Evolutionary conservation across 2,113 vertebrate species (phyloP).

Genomic region (Macquaria ambigua): DNA sequence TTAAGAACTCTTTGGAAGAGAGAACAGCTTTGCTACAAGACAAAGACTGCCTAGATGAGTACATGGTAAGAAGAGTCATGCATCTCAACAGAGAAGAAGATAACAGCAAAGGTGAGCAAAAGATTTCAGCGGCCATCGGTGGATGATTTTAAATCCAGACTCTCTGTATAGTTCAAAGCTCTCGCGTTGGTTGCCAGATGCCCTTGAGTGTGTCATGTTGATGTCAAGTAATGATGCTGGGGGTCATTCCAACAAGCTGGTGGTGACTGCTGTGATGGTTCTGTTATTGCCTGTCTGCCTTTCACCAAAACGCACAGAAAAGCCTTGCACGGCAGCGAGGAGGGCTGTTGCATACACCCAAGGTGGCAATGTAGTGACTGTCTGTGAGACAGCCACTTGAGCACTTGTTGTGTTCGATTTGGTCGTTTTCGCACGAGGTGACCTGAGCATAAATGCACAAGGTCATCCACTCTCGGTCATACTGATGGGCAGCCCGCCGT

Average conservation of each 20-base stretch:
- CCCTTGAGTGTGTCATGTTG: slow-evolving; percentile 79
- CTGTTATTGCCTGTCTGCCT: slow-evolving; percentile 47
- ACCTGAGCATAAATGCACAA: slow-evolving; percentile 77
- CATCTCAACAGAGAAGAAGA: slow-evolving; percentile 87
- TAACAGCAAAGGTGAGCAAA: slow-evolving; percentile 84
- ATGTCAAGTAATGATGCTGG: slow-evolving; percentile 71
- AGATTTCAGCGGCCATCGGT: slow-evolving; percentile 50
- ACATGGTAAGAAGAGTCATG: slow-evolving; percentile 80
- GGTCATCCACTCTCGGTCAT: slow-evolving; percentile 72
- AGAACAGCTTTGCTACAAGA: slow-evolving; percentile 45
- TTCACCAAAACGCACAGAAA: slow-evolving; percentile 40
- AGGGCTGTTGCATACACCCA: slow-evolving; percentile 60
- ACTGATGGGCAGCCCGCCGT: slow-evolving; percentile 45
- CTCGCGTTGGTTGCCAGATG: slow-evolving; percentile 75
- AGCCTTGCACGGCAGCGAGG: slow-evolving; percentile 23
- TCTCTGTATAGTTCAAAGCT: slow-evolving; percentile 61
- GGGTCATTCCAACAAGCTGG: slow-evolving; percentile 72
- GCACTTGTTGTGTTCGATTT: slow-evolving; percentile 80
- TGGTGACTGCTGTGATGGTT: slow-evolving; percentile 44
- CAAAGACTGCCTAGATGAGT: slow-evolving; percentile 69
- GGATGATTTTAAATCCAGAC: slow-evolving; percentile 34
- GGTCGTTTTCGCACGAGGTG: slow-evolving; percentile 56
- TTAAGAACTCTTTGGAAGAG: slow-evolving; percentile 62
- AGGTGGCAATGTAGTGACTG: slow-evolving; percentile 55
- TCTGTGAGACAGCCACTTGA: slow-evolving; percentile 56